Percentiles rank a stretch among this genome's conserved stretches.
Evolutionary conservation across 2,113 vertebrate genomes (phyloP).

Genomic region (Muntiacus muntjak): DNA sequence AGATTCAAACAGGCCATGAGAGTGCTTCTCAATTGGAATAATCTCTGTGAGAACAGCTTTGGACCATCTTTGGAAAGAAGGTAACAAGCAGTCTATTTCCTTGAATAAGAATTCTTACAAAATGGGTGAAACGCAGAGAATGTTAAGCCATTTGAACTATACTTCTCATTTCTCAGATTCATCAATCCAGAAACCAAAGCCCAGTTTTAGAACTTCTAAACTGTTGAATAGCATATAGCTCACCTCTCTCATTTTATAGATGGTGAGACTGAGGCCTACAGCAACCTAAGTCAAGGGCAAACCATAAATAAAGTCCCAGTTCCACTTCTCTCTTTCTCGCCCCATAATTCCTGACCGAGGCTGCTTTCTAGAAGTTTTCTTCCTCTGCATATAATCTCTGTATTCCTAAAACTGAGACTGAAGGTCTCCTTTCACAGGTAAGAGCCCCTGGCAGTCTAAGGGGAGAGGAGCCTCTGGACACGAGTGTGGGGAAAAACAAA

Average conservation of each 20-base stretch:
- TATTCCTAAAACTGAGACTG: neutral
- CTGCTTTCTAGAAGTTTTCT: neutral
- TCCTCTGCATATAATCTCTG: neutral
- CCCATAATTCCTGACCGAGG: neutral
- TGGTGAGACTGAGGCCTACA: neutral
- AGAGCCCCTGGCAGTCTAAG: neutral
- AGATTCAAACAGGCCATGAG: neutral
- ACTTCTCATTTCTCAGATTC: conserved; percentile 35
- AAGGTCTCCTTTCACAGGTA: neutral
- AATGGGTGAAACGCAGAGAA: neutral
- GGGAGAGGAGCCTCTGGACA: neutral
- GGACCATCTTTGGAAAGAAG: conserved; percentile 6
- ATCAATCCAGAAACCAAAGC: neutral
- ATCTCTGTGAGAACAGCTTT: conserved; percentile 21
- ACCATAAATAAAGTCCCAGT: neutral
- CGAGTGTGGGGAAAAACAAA: neutral
- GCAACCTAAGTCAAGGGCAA: neutral
- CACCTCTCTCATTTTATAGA: neutral
- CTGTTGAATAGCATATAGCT: neutral
- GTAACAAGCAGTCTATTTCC: neutral
- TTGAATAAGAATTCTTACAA: neutral
- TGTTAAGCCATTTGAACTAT: conserved; percentile 24
- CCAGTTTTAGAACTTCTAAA: neutral
- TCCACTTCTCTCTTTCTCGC: neutral
- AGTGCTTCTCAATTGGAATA: conserved; percentile 4